These are phyloP conservation scores for Drosophila elegans DNA, from an alignment of 1,140 invertebrate species.

Conservation along the genomic window DNA sequence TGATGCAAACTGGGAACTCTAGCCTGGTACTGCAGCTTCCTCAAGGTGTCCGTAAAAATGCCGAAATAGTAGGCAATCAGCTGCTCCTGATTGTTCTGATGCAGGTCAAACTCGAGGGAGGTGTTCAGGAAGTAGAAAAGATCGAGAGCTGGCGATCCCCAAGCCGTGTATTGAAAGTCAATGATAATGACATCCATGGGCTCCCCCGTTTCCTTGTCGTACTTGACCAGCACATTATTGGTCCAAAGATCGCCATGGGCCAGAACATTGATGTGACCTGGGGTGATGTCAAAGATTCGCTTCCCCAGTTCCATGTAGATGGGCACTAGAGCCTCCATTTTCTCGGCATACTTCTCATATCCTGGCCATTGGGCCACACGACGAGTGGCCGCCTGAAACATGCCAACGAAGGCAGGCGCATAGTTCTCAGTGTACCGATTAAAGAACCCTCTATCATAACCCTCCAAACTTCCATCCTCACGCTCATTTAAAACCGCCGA, in stretches of 20 bases:
- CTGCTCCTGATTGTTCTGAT: constrained; percentile 66
- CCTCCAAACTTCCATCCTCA: constrained; percentile 54
- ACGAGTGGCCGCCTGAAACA: constrained; percentile 56
- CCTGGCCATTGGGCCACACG: constrained; percentile 59
- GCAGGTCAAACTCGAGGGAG: constrained; percentile 68
- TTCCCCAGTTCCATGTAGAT: constrained; percentile 78
- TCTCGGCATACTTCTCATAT: constrained; percentile 62
- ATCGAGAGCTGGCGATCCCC: constrained; percentile 80
- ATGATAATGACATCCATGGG: constrained; percentile 85
- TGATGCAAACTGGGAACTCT: constrained; percentile 70
- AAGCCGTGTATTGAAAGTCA: constrained; percentile 80
- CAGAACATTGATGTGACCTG: constrained; percentile 87
- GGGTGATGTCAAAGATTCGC: constrained; percentile 67
- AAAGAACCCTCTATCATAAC: constrained; percentile 77
- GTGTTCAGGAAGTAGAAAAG: constrained; percentile 81
- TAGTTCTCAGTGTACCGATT: constrained; percentile 77
- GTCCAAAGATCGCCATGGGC: constrained; percentile 89
- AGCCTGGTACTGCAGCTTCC: constrained; percentile 57
- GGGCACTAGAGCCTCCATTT: constrained; percentile 56
- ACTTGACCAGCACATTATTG: constrained; percentile 89
- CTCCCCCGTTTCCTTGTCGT: constrained; percentile 84
- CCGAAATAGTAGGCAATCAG: constrained; percentile 69
- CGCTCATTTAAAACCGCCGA: constrained; percentile 84
- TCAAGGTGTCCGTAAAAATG: constrained; percentile 55
- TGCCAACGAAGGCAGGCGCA: constrained; percentile 60